phyloP scores from a whole-genome alignment of 2,113 vertebrate genomes.

The Tympanuchus pallidicinctus region DNA sequence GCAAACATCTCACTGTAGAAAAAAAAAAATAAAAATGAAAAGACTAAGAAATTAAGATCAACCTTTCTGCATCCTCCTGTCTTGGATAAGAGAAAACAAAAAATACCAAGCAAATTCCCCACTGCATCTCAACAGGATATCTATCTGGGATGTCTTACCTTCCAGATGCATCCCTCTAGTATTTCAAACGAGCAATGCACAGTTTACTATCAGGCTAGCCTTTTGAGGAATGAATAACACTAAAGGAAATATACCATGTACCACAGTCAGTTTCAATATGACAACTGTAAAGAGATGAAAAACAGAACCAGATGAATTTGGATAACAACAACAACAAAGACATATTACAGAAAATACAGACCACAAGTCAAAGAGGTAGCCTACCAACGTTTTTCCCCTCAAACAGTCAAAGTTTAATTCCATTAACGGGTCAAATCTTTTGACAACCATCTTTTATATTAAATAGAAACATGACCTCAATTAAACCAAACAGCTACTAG shows the following conservation, averaged over 20 bases:
- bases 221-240: background rate
- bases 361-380: background rate
- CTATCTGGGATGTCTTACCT: constrained; percentile 59
- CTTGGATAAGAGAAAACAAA: background rate
- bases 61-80: background rate
- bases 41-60: background rate
- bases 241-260: background rate
- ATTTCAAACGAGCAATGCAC: background rate
- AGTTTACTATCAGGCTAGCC: constrained; percentile 4
- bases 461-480: background rate
- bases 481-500: background rate
- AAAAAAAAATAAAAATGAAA: background rate
- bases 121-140: constrained; percentile 26
- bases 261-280: background rate
- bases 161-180: constrained; percentile 54
- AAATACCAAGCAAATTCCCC: background rate
- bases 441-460: background rate
- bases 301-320: background rate
- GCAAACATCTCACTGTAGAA: background rate
- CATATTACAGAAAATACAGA: background rate
- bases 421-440: background rate
- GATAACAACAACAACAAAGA: background rate
- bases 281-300: background rate
- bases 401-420: background rate
- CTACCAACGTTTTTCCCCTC: background rate